Conservation (phyloP, 2,113 vertebrate species). For the Entelurus aequoreus region DNA sequence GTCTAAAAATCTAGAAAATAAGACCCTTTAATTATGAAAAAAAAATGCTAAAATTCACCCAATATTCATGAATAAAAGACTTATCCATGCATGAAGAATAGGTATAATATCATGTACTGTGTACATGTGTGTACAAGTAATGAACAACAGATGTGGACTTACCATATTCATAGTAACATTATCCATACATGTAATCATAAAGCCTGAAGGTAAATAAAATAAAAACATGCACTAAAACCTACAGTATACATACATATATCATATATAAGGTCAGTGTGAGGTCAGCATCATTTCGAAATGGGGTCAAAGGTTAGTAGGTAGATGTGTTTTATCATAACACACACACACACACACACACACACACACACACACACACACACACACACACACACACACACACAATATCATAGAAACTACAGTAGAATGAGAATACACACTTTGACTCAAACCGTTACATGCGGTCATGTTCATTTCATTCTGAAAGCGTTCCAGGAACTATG, state of each 20-base stretch:
- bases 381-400: too few species aligned
- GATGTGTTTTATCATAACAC: constrained; percentile 27
- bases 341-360: not conserved
- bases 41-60: too few species aligned
- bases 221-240: constrained; percentile 37
- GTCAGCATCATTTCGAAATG: constrained; percentile 31
- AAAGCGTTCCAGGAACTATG: too few species aligned
- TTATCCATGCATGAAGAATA: not conserved
- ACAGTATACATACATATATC: not conserved
- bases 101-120: not conserved
- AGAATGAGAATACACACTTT: not conserved
- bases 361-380: too few species aligned
- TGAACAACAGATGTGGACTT: constrained; percentile 4
- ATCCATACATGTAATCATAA: constrained; percentile 33
- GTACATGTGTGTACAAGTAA: not conserved
- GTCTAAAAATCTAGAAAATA: too few species aligned
- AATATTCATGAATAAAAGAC: too few species aligned
- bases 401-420: not conserved
- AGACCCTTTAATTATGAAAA: too few species aligned
- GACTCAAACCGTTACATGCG: not conserved
- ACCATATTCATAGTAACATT: constrained; percentile 22
- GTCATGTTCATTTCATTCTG: not conserved
- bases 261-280: constrained; percentile 24
- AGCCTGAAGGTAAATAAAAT: constrained; percentile 23
- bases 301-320: constrained; percentile 46